Evolutionary conservation across 1,140 invertebrate species (phyloP).

Genomic region (Pteromalus puparum): DNA sequence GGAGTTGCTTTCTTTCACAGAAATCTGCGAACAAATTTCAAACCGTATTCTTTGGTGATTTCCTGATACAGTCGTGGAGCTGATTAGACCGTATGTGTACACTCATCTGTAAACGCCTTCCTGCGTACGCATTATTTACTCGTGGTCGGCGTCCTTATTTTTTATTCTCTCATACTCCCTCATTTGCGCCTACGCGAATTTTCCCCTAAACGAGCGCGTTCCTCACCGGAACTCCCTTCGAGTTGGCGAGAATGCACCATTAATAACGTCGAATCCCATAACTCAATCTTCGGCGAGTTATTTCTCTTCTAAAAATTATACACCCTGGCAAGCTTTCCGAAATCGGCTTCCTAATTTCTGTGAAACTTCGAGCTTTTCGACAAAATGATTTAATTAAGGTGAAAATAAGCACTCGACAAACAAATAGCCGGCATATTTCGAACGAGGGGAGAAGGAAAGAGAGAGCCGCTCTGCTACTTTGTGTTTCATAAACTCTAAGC

Average conservation of each 20-base stretch:
- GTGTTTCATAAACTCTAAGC: slow-evolving; percentile 15
- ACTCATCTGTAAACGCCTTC: slow-evolving; percentile 52
- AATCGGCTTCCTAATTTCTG: not conserved
- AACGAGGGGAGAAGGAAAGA: too few species aligned
- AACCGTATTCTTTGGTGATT: too few species aligned
- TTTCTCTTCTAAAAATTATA: not conserved
- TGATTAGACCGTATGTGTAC: slow-evolving; percentile 58
- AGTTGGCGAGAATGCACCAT: slow-evolving; percentile 19
- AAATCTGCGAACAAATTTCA: too few species aligned
- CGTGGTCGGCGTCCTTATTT: not conserved
- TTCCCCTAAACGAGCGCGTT: not conserved
- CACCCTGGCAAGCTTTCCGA: not conserved
- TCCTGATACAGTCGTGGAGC: not conserved
- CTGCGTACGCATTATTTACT: slow-evolving; percentile 55
- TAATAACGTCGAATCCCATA: slow-evolving; percentile 41
- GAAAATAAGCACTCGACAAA: not conserved
- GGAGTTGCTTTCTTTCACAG: too few species aligned
- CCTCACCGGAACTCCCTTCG: not conserved
- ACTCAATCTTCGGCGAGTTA: slow-evolving; percentile 10
- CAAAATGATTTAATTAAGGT: not conserved
- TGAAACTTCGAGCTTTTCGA: not conserved
- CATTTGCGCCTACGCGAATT: slow-evolving; percentile 12
- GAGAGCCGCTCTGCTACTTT: not conserved
- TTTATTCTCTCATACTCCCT: not conserved
- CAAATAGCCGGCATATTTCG: not conserved